These are phyloP conservation scores for Poeciliopsis turrubarensis DNA, from an alignment of 2,113 vertebrate genomes.

Conservation along the genomic window DNA sequence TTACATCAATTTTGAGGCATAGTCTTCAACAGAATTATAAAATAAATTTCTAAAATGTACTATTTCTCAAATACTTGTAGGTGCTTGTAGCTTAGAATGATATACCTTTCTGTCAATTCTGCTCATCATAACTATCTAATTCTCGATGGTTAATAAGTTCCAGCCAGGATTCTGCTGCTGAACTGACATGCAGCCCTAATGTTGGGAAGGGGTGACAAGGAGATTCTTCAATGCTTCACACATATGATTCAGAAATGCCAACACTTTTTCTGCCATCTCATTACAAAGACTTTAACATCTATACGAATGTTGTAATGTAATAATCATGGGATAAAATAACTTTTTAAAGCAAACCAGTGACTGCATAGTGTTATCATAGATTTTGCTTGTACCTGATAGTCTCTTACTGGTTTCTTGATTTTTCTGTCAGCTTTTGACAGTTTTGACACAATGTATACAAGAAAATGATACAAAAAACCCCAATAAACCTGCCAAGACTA, in stretches of 20 bases:
- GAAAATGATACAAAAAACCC: background rate
- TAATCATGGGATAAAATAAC: background rate
- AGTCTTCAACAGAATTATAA: background rate
- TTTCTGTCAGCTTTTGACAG: background rate
- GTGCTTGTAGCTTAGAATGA: background rate
- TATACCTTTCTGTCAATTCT: background rate
- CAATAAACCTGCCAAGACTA: background rate
- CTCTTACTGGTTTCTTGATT: background rate
- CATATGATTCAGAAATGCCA: background rate
- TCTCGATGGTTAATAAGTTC: background rate
- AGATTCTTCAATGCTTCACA: background rate
- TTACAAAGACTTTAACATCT: background rate
- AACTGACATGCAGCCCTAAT: too few species aligned
- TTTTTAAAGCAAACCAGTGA: background rate
- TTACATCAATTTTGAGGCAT: background rate
- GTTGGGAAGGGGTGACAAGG: too few species aligned
- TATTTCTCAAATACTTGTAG: background rate
- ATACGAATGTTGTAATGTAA: background rate
- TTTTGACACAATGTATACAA: background rate
- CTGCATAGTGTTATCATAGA: too few species aligned
- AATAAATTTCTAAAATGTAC: background rate
- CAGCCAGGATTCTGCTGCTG: too few species aligned
- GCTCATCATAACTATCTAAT: background rate
- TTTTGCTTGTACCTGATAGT: background rate
- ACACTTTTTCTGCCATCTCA: too few species aligned